Evolutionary conservation across 2,797 vertebrate genomes (phyloP).

Genomic region (Chromobotia macracanthus): DNA sequence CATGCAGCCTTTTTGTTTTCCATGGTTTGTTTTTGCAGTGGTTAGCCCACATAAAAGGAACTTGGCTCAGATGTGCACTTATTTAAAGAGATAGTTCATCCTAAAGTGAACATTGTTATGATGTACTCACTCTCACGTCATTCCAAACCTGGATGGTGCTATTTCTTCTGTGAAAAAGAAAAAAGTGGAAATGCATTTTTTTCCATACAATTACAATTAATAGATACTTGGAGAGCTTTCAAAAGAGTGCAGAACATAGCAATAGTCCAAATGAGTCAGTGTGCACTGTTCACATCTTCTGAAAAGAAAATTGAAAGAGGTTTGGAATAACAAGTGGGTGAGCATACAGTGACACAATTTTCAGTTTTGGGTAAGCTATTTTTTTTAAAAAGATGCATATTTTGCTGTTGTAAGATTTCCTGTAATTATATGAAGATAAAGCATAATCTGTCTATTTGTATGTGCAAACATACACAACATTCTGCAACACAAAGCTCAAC

Average conservation of each 20-base stretch:
- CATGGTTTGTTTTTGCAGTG: slow-evolving; percentile 9
- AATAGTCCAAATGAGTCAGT: no score
- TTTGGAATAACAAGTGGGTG: background rate
- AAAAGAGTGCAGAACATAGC: background rate
- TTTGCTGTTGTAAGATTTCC: background rate
- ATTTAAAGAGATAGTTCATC: background rate
- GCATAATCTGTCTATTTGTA: background rate
- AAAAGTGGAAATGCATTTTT: no score
- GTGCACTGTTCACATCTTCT: no score
- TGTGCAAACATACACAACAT: background rate
- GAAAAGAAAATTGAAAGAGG: background rate
- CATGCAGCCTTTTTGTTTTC: slow-evolving; percentile 57
- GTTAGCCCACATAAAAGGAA: background rate
- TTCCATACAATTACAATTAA: background rate
- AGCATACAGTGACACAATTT: background rate
- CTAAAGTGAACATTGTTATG: background rate
- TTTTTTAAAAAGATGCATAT: background rate
- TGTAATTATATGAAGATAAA: background rate
- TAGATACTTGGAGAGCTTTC: background rate
- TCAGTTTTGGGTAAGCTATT: background rate
- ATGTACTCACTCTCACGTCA: background rate
- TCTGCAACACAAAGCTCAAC: slow-evolving; percentile 5
- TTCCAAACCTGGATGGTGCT: background rate
- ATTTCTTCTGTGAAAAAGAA: no score
- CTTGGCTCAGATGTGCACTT: background rate